Percentiles rank a stretch among this genome's conserved stretches.
Evolutionary conservation across 2,797 vertebrate genomes (phyloP).

Genomic region (Mus minutoides): DNA sequence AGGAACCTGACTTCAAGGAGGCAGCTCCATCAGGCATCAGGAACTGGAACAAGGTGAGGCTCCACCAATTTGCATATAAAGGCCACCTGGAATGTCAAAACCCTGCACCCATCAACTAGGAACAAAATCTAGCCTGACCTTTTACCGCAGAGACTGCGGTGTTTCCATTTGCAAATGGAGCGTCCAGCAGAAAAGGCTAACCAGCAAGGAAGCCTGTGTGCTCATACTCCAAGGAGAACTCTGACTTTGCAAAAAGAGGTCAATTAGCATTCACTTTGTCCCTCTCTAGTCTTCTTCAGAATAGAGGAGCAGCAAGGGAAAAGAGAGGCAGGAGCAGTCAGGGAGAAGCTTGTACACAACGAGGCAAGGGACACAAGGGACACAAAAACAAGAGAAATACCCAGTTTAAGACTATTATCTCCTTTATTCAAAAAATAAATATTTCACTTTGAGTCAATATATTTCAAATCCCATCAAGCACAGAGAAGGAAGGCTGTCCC

Average conservation of each 20-base stretch:
- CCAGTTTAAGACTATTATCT: slow-evolving; percentile 84
- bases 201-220: slow-evolving; percentile 41
- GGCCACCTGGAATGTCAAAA: background rate
- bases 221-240: slow-evolving; percentile 35
- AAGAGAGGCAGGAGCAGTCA: background rate
- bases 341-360: background rate
- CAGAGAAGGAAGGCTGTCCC: slow-evolving; percentile 85
- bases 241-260: slow-evolving; percentile 47
- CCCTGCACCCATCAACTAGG: slow-evolving; percentile 30
- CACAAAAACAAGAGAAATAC: slow-evolving; percentile 77
- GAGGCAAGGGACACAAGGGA: background rate
- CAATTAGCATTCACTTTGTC: slow-evolving; percentile 25
- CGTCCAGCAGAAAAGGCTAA: slow-evolving; percentile 69
- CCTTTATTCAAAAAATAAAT: slow-evolving; percentile 93
- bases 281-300: slow-evolving; percentile 39
- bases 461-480: slow-evolving; percentile 87
- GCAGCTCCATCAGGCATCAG: background rate
- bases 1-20: slow-evolving; percentile 33
- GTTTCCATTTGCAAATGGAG: slow-evolving; percentile 61
- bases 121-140: slow-evolving; percentile 45
- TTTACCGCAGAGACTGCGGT: slow-evolving; percentile 52
- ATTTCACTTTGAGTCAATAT: slow-evolving; percentile 88
- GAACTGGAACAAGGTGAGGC: background rate
- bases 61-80: background rate
- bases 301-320: background rate